Percentiles rank a stretch among this genome's conserved stretches.
phyloP scores from a whole-genome alignment of 2,888 invertebrate genomes.

The Netelia virgata region DNA sequence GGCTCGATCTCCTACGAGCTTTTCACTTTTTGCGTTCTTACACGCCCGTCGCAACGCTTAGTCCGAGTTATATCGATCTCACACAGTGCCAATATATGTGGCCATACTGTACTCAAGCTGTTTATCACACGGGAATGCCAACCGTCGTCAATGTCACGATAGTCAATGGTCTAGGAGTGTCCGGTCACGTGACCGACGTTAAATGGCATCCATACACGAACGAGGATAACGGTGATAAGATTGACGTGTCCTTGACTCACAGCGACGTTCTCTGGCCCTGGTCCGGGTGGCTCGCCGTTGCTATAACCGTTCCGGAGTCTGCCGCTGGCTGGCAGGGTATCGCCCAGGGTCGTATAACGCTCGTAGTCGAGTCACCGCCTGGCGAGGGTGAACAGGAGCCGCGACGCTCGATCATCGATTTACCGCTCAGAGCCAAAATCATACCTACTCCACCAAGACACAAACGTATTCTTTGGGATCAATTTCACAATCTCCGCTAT shows the following conservation, averaged over 20 bases:
- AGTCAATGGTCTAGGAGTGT: constrained; percentile 96
- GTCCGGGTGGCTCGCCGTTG: constrained; percentile 97
- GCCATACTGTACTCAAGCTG: constrained; percentile 98
- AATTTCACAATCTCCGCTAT: constrained; percentile 97
- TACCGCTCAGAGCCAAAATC: constrained; percentile 92
- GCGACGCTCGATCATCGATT: constrained; percentile 87
- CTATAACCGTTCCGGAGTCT: constrained; percentile 89
- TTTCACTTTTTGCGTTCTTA: constrained; percentile 89
- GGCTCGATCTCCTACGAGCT: constrained; percentile 95
- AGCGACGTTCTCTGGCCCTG: constrained; percentile 97
- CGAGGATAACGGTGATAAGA: constrained; percentile 87
- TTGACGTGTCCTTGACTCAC: constrained; percentile 92
- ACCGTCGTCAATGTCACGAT: constrained; percentile 97
- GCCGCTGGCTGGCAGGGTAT: constrained; percentile 91
- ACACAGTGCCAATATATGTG: constrained; percentile 99
- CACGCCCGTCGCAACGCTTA: constrained; percentile 87
- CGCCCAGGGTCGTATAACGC: constrained; percentile 92
- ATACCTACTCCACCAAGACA: constrained; percentile 96
- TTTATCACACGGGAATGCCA: constrained; percentile 95
- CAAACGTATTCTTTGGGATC: constrained; percentile 98
- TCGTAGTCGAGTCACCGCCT: constrained; percentile 93
- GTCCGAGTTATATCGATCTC: constrained; percentile 93
- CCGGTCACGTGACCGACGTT: constrained; percentile 89
- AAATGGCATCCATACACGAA: constrained; percentile 95
- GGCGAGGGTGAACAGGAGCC: constrained; percentile 87